A percentile compares a stretch with the other conserved stretches of the same genome.
phyloP scores from a whole-genome alignment of 2,888 invertebrate genomes.

The Agriotes lineatus region DNA sequence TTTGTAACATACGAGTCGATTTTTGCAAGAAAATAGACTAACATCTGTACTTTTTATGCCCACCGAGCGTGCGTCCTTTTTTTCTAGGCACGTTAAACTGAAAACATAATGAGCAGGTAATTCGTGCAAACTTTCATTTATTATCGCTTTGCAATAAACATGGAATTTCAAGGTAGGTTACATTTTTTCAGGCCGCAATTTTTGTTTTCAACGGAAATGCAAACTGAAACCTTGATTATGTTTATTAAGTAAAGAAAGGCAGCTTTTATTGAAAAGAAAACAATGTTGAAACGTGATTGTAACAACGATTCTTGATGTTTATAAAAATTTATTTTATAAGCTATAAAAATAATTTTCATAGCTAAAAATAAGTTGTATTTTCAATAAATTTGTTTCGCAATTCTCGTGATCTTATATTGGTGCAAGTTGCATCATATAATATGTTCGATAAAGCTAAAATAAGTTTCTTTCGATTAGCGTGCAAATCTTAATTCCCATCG shows the following conservation, averaged over 20 bases:
- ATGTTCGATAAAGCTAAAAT: too few species aligned
- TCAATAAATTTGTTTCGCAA: neutral
- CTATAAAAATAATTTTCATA: too few species aligned
- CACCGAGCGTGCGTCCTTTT: too few species aligned
- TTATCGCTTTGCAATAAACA: neutral
- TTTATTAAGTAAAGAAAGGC: too few species aligned
- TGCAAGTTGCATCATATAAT: neutral
- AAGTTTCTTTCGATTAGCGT: too few species aligned
- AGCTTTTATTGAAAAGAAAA: too few species aligned
- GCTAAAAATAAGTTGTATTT: too few species aligned
- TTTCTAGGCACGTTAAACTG: too few species aligned
- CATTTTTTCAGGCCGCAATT: neutral
- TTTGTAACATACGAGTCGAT: neutral
- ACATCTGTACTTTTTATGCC: too few species aligned
- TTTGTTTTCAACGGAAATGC: neutral
- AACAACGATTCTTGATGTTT: neutral
- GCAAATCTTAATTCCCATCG: too few species aligned
- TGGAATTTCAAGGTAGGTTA: slow-evolving; percentile 19
- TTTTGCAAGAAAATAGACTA: neutral
- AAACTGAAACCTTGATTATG: slow-evolving; percentile 7
- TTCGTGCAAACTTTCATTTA: neutral
- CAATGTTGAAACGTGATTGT: too few species aligned
- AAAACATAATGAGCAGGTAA: neutral
- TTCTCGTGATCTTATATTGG: neutral
- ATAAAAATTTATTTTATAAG: neutral